phyloP scores from a whole-genome alignment of 1,140 invertebrate species.

The Zaprionus africanus region DNA sequence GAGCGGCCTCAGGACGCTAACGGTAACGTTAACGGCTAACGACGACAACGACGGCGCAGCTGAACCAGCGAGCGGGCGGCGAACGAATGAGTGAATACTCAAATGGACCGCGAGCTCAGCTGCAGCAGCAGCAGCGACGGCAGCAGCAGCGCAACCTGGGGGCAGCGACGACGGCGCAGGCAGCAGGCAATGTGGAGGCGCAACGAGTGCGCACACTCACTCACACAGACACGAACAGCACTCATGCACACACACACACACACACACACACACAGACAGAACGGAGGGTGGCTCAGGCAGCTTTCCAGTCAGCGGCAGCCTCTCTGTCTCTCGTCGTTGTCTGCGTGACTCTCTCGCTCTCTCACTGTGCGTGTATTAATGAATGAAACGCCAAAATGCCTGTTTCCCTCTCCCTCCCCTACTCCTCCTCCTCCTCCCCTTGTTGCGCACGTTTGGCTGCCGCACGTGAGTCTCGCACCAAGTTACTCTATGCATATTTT shows the following conservation, averaged over 20 bases:
- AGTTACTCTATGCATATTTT: not conserved
- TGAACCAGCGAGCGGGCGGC: slow-evolving; percentile 80
- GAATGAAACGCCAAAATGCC: slow-evolving; percentile 76
- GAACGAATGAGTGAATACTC: slow-evolving; percentile 79
- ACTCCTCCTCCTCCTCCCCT: not conserved
- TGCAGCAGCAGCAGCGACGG: slow-evolving; percentile 43
- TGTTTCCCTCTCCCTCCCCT: slow-evolving; percentile 18
- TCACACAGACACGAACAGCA: slow-evolving; percentile 30
- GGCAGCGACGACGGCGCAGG: slow-evolving; percentile 44
- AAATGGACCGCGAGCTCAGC: slow-evolving; percentile 76
- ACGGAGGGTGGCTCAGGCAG: slow-evolving; percentile 65
- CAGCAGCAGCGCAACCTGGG: slow-evolving; percentile 31
- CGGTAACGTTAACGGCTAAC: slow-evolving; percentile 37
- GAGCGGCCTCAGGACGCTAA: slow-evolving; percentile 22
- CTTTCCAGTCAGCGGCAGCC: slow-evolving; percentile 55
- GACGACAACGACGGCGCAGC: slow-evolving; percentile 60
- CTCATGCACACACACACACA: slow-evolving; percentile 27
- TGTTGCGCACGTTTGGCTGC: slow-evolving; percentile 46
- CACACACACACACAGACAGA: slow-evolving; percentile 38
- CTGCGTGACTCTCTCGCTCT: not conserved
- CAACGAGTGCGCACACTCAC: slow-evolving; percentile 76
- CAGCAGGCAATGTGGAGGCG: slow-evolving; percentile 70
- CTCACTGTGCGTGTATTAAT: slow-evolving; percentile 73
- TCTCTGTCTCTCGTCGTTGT: slow-evolving; percentile 25
- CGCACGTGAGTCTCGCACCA: slow-evolving; percentile 46